phyloP scores from a whole-genome alignment of 2,797 vertebrate species.

The Clarias laeviceps region DNA sequence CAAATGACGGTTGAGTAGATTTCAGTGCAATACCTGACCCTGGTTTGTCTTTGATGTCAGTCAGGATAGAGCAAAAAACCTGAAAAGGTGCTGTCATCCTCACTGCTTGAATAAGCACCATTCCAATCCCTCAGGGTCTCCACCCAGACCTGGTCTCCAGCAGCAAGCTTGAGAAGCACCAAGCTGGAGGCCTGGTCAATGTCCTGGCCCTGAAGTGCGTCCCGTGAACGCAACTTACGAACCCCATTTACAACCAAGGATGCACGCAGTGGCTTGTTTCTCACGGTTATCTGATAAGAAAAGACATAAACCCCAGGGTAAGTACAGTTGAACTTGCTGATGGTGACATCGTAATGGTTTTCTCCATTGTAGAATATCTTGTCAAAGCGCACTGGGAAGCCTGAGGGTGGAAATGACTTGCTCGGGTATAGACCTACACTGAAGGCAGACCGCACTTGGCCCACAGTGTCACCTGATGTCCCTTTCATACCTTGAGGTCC shows the following conservation, averaged over 20 bases:
- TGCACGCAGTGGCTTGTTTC: conserved; percentile 85
- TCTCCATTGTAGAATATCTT: conserved; percentile 90
- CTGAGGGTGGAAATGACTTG: conserved; percentile 89
- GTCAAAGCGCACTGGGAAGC: conserved; percentile 88
- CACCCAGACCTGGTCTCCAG: conserved; percentile 93
- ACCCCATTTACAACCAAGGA: conserved; percentile 85
- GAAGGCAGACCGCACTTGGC: conserved; percentile 80
- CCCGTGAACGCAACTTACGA: conserved; percentile 83
- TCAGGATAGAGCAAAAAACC: conserved; percentile 90
- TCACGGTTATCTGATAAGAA: conserved; percentile 91
- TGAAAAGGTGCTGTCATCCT: conserved; percentile 94
- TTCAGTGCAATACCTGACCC: conserved; percentile 39
- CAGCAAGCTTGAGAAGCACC: conserved; percentile 80
- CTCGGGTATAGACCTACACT: conserved; percentile 86
- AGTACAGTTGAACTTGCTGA: conserved; percentile 88
- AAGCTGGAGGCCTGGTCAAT: conserved; percentile 93
- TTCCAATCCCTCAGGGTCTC: conserved; percentile 95
- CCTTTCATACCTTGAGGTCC: conserved; percentile 87
- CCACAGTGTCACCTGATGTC: conserved; percentile 72
- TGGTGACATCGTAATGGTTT: conserved; percentile 81
- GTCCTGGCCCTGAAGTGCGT: conserved; percentile 91
- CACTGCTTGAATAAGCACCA: conserved; percentile 87
- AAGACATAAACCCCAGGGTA: conserved; percentile 89
- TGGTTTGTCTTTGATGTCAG: conserved; percentile 57
- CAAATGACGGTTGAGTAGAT: conserved; percentile 28